Conservation (phyloP, 2,113 vertebrate species). For the Apodemus speciosus region DNA sequence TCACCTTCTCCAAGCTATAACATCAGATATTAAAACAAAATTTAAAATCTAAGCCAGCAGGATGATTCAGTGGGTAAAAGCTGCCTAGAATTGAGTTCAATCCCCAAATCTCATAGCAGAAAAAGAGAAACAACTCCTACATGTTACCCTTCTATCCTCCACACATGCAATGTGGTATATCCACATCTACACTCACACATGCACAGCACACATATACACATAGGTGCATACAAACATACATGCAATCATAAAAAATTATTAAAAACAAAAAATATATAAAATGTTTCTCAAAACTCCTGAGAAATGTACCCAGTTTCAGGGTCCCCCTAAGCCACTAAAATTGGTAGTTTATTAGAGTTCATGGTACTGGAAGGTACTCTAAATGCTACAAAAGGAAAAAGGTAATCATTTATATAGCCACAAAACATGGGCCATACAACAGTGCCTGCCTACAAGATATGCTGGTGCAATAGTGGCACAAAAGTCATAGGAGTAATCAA, state of each 20-base stretch:
- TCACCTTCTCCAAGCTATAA: neutral
- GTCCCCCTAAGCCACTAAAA: neutral
- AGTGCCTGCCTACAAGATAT: neutral
- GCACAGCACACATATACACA: neutral
- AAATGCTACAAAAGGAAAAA: neutral
- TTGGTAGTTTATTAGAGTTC: neutral
- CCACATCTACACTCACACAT: too few relatives aligned
- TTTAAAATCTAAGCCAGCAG: neutral
- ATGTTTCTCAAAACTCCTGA: neutral
- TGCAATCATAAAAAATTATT: neutral
- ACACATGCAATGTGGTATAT: neutral
- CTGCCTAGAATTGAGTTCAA: neutral
- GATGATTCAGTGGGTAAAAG: neutral
- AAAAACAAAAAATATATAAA: conserved; percentile 5
- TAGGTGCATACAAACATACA: neutral
- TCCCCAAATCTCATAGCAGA: neutral
- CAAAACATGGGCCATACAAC: neutral
- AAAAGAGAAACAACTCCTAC: neutral
- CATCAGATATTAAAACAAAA: conserved; percentile 8
- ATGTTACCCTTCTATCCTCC: neutral
- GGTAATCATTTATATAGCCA: neutral
- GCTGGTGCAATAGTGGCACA: neutral
- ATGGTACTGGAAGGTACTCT: neutral
- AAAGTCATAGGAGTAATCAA: neutral
- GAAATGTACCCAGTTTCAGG: neutral